These are phyloP conservation scores for Hydrozoanthus gracilis DNA, from an alignment of 92 coral and sea anemone genomes.

Conservation along the genomic window DNA sequence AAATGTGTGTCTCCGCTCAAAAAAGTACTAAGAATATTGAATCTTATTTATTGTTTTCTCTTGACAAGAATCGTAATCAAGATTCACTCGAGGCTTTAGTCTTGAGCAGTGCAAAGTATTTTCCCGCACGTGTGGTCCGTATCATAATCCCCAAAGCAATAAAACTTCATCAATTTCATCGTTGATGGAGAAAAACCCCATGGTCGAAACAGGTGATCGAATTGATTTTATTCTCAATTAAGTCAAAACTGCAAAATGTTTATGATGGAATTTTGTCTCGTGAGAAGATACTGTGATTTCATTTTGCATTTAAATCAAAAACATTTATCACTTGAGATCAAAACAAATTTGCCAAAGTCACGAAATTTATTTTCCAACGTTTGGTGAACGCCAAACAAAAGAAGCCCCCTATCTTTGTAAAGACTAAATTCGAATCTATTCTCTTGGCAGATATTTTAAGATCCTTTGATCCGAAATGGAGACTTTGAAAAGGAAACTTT, in stretches of 20 bases:
- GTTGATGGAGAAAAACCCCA: constrained; percentile 31
- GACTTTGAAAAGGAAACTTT: neutral
- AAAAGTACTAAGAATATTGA: constrained; percentile 1
- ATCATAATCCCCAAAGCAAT: constrained; percentile 13
- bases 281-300: neutral
- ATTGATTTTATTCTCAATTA: too few relatives aligned
- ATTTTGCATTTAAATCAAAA: constrained; percentile 3
- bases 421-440: neutral
- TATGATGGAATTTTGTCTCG: neutral
- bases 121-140: constrained; percentile 38
- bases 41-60: neutral
- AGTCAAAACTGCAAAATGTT: too few relatives aligned
- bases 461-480: too few relatives aligned
- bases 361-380: constrained; percentile 14
- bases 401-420: neutral
- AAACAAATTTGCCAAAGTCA: constrained; percentile 41
- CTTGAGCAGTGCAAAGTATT: neutral
- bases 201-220: constrained; percentile 7
- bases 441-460: neutral
- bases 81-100: neutral
- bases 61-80: neutral
- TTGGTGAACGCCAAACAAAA: neutral
- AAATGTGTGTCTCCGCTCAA: neutral
- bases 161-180: neutral
- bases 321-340: constrained; percentile 19